Evolutionary conservation across 2,113 vertebrate species (phyloP), one percentile per base, ranked within the genome.

Genomic region (Sylvilagus bachmani): DNA sequence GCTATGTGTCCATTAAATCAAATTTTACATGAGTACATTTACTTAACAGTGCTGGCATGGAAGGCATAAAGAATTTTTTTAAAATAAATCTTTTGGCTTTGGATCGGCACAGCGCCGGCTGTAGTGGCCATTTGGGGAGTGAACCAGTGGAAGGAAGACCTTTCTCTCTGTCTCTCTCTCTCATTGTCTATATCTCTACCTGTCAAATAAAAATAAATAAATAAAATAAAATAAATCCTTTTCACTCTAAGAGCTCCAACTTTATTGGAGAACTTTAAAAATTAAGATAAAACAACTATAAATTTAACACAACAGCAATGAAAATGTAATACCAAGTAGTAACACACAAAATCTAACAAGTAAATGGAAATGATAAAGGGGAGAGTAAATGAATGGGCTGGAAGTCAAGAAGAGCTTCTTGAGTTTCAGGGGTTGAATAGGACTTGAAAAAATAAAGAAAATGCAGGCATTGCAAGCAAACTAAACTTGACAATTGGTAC

Each of bases 311-410:
- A 86, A 44, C 27, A 71, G 70, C 44, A 38, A 69, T 38, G 33
- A 70, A 81, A 91, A 93, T 64, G 9, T 53, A 75, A 84, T 91
- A 36, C 16, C 13, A 66, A 87, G 29, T 33, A 92, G n/a, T 55
- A 84, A 93, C 6, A n/a, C 38, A 55, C 38, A 91, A 90, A 38
- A 79, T 67, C 2, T 91, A 55, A 11, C 19, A n/a, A 80, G 49
- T 71, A n/a, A 81, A 53, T 55, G 3, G 36, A 93, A 89, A 85
- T 75, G n/a, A 80, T 44, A 44, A 44, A 44, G 10, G 2, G 78
- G 6, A 81, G 58, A 81, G 69, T 31, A 92, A 79, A 61, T 31
- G 27, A 64, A 66, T 21, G 5, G 10, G 14, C 25, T 81, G n/a
- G 10, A 81, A 55, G 67, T 61, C 67, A 71, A 51, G 92, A 86